phyloP scores from a whole-genome alignment of 2,797 vertebrate genomes.

The Poecile montanus region DNA sequence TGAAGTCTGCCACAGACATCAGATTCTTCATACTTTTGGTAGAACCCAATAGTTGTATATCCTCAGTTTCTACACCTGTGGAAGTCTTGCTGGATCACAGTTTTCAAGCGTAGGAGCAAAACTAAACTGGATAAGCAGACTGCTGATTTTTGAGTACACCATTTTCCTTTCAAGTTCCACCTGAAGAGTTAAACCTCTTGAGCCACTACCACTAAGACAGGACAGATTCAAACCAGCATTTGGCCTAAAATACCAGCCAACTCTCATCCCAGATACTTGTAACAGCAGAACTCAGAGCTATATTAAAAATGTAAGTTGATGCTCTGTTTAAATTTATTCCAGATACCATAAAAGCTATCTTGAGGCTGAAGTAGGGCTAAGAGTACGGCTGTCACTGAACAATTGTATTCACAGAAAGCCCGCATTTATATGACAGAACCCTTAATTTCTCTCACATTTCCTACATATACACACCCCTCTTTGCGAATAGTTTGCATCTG shows the following conservation, averaged over 20 bases:
- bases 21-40: neutral
- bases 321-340: neutral
- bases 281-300: neutral
- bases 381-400: neutral
- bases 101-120: neutral
- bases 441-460: neutral
- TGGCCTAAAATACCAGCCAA: neutral
- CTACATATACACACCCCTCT: neutral
- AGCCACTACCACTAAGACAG: neutral
- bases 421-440: neutral
- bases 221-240: conserved; percentile 33
- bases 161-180: neutral
- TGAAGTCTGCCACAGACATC: neutral
- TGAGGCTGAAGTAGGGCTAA: neutral
- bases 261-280: neutral
- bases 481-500: neutral
- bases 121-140: neutral
- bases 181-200: conserved; percentile 1
- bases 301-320: conserved; percentile 40
- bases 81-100: neutral
- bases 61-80: neutral
- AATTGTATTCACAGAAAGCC: neutral
- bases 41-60: neutral
- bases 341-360: neutral
- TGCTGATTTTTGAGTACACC: neutral